Conservation (phyloP, 2,113 vertebrate genomes). For the Todiramphus saurophagus region DNA sequence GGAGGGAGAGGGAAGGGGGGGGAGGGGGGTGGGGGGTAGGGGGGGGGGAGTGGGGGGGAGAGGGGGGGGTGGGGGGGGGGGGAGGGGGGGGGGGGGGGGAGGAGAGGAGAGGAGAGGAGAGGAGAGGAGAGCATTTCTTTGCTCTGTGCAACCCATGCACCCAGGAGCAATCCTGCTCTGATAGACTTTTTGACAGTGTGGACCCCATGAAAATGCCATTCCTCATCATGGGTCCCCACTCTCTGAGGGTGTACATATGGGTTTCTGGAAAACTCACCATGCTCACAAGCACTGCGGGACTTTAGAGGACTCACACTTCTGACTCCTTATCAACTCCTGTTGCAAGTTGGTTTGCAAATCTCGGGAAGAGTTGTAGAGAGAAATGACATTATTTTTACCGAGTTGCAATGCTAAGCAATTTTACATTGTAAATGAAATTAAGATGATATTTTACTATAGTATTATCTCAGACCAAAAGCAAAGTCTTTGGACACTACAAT, state of each 20-base stretch:
- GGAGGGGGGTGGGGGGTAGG: too few species aligned
- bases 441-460: background rate
- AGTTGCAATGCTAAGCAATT: background rate
- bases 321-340: background rate
- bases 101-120: too few species aligned
- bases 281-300: background rate
- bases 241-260: accelerated
- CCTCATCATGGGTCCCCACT: background rate
- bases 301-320: background rate
- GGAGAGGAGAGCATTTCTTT: background rate
- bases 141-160: background rate
- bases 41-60: too few species aligned
- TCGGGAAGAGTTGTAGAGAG: background rate
- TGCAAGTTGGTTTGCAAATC: background rate
- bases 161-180: background rate
- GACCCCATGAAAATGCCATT: background rate
- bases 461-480: background rate
- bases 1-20: too few species aligned
- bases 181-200: background rate
- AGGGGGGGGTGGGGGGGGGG: too few species aligned
- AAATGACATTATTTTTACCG: background rate
- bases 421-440: background rate
- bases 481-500: background rate
- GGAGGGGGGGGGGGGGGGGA: too few species aligned
- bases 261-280: background rate